phyloP scores from a whole-genome alignment of 2,113 vertebrate genomes.

The Aegotheles bennettii region DNA sequence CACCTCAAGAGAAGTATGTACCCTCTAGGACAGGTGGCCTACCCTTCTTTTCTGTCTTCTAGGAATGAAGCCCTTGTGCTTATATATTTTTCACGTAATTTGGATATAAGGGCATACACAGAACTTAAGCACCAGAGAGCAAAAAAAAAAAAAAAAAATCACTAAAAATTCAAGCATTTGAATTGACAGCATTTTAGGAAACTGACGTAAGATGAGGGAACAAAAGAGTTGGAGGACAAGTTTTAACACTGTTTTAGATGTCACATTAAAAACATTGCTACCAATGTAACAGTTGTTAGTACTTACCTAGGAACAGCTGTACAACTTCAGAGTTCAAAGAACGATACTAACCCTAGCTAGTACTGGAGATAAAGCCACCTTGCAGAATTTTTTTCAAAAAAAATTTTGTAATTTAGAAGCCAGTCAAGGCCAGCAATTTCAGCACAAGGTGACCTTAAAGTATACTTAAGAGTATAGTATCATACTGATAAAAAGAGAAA shows the following conservation, averaged over 20 bases:
- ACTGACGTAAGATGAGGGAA: neutral
- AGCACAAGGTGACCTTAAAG: neutral
- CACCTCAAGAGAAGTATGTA: neutral
- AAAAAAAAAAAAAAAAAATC: neutral
- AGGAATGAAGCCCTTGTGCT: neutral
- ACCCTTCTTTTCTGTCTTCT: neutral
- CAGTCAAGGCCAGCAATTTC: neutral
- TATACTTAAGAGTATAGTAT: neutral
- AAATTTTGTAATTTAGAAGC: neutral
- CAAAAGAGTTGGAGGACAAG: neutral
- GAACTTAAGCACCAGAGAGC: neutral
- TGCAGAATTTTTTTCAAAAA: neutral
- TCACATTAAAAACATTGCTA: neutral
- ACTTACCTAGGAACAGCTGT: neutral
- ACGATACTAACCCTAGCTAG: neutral
- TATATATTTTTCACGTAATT: neutral
- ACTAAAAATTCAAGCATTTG: neutral
- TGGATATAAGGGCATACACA: neutral
- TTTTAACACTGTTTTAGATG: neutral
- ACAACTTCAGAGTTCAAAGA: neutral
- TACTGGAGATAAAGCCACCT: neutral
- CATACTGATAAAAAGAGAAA: neutral
- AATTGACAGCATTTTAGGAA: neutral
- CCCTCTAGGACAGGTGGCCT: neutral
- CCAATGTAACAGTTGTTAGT: neutral